These are phyloP conservation scores for Phlogophora meticulosa DNA, from an alignment of 2,888 invertebrate species.

Conservation along the genomic window DNA sequence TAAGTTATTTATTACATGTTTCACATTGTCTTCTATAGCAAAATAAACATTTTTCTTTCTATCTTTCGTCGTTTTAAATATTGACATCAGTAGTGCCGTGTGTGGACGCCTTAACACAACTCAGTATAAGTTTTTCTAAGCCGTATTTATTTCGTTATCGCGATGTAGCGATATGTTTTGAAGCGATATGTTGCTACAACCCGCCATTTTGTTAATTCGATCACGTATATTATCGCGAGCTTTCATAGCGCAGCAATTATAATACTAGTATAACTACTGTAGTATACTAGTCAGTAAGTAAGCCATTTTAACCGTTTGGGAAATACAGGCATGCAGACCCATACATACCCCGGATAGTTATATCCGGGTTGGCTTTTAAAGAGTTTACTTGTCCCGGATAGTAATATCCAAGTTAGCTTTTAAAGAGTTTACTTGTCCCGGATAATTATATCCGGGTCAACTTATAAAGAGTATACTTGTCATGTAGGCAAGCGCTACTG, in stretches of 20 bases:
- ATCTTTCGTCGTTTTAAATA: too few relatives aligned
- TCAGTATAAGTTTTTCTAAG: constrained; percentile 52
- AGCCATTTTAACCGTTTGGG: too few relatives aligned
- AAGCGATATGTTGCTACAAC: constrained; percentile 52
- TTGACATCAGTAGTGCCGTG: constrained; percentile 19
- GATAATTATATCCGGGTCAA: too few relatives aligned
- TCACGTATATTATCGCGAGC: constrained; percentile 22
- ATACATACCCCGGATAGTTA: too few relatives aligned
- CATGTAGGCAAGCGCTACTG: neutral
- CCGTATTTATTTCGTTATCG: constrained; percentile 61
- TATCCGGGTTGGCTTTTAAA: constrained; percentile 3
- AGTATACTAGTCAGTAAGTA: too few relatives aligned
- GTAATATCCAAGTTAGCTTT: too few relatives aligned
- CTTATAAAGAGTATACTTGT: neutral
- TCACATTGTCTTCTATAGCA: too few relatives aligned
- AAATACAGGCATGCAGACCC: too few relatives aligned
- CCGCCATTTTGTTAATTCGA: constrained; percentile 39
- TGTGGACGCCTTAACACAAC: constrained; percentile 33
- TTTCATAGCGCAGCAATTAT: constrained; percentile 31
- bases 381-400: too few relatives aligned
- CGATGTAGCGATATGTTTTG: constrained; percentile 57
- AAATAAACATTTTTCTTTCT: too few relatives aligned
- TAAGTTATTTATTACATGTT: too few relatives aligned
- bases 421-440: too few relatives aligned
- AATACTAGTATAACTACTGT: neutral